A percentile compares a stretch with the other conserved stretches of the same genome.
phyloP scores from a whole-genome alignment of 2,797 vertebrate species.

The Rhinoraja longicauda region DNA sequence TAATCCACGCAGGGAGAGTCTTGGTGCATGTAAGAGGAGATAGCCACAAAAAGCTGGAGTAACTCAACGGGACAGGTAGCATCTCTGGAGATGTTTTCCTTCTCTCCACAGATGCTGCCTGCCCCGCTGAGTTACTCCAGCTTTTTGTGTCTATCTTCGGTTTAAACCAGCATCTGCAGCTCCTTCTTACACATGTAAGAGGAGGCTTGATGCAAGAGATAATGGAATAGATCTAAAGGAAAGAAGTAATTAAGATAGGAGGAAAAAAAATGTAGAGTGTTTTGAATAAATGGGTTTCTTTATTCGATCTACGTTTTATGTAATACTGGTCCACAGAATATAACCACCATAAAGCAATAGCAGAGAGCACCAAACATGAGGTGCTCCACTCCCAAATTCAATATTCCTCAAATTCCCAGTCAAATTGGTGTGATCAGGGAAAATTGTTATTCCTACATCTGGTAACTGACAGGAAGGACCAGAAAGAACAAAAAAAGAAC shows the following conservation, averaged over 20 bases:
- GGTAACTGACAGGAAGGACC: neutral
- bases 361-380: neutral
- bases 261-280: neutral
- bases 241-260: no score
- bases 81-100: no score
- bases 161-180: no score
- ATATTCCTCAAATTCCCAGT: neutral
- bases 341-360: neutral
- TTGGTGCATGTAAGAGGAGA: neutral
- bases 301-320: neutral
- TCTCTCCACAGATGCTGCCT: no score
- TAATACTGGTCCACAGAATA: neutral
- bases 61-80: neutral
- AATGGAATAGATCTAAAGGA: no score
- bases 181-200: no score
- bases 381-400: neutral
- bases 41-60: neutral
- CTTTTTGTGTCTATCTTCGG: no score
- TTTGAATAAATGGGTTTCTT: neutral
- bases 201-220: no score
- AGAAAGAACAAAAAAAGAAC: neutral
- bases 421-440: neutral
- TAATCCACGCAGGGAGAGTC: neutral
- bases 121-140: no score
- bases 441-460: neutral